Evolutionary conservation across 2,888 invertebrate genomes (phyloP).

Genomic region (Chaitophorus viminalis): DNA sequence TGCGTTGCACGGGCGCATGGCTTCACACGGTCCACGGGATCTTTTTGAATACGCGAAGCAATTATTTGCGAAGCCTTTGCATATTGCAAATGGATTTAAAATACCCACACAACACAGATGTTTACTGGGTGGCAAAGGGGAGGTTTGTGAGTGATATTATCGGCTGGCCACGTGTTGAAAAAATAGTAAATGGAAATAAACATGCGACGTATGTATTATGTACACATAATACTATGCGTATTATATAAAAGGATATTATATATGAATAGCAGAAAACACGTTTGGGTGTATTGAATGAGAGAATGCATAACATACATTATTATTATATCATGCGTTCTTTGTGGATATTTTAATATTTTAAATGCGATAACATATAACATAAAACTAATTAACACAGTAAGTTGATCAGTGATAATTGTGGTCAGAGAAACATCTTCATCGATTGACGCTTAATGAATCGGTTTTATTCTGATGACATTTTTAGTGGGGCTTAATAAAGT

Average conservation of each 20-base stretch:
- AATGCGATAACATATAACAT: too few species aligned
- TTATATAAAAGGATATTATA: constrained; percentile 5
- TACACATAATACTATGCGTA: background rate
- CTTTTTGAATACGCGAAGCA: constrained; percentile 49
- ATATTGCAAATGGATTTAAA: constrained; percentile 58
- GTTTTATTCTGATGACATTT: too few species aligned
- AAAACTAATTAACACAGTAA: too few species aligned
- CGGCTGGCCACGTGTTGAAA: constrained; percentile 35
- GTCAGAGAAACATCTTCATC: too few species aligned
- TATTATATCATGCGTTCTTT: background rate
- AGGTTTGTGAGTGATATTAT: constrained; percentile 41
- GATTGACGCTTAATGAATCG: too few species aligned
- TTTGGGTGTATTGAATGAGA: background rate
- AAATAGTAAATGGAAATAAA: constrained; percentile 7
- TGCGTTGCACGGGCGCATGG: constrained; percentile 46
- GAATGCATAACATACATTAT: background rate
- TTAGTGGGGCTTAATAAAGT: too few species aligned
- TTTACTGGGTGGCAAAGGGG: constrained; percentile 38
- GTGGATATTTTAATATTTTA: background rate
- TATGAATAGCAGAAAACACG: background rate
- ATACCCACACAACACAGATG: constrained; percentile 48
- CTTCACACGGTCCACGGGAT: constrained; percentile 56
- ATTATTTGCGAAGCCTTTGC: constrained; percentile 59
- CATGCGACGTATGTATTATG: background rate
- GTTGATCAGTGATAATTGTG: too few species aligned